phyloP scores from a whole-genome alignment of 2,888 invertebrate genomes.

The Trichacis sp. region DNA sequence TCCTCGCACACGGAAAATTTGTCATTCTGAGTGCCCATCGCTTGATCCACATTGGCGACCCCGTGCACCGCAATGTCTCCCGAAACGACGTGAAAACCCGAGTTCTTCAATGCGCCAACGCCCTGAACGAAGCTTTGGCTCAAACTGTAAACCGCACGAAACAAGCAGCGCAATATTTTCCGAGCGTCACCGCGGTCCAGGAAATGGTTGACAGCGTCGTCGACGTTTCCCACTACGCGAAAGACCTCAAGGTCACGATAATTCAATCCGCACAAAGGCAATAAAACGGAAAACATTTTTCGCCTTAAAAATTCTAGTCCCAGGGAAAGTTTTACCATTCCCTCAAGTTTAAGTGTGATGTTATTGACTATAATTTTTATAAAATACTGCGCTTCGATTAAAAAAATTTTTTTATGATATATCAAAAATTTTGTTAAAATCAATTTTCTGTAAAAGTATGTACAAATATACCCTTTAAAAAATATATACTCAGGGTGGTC shows the following conservation, averaged over 20 bases:
- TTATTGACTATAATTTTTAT: too few species aligned
- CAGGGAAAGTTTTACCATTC: neutral
- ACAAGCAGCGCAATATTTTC: conserved; percentile 91
- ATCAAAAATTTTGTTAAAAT: too few species aligned
- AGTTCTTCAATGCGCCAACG: conserved; percentile 82
- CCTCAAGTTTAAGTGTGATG: neutral
- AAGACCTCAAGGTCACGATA: conserved; percentile 81
- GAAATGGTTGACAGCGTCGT: conserved; percentile 94
- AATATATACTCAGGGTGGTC: too few species aligned
- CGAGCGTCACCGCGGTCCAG: conserved; percentile 89
- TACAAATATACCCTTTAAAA: too few species aligned
- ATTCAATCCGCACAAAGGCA: conserved; percentile 76
- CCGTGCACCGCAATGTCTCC: conserved; percentile 86
- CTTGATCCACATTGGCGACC: conserved; percentile 94
- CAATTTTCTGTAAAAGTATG: too few species aligned
- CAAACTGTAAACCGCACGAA: conserved; percentile 89
- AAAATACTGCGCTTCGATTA: too few species aligned
- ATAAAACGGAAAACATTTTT: conserved; percentile 50
- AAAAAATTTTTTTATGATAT: too few species aligned
- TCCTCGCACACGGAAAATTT: conserved; percentile 93
- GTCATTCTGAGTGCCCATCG: conserved; percentile 94
- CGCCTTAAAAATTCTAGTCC: neutral
- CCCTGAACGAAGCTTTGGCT: conserved; percentile 84
- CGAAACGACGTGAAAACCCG: conserved; percentile 80
- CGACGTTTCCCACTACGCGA: conserved; percentile 85